Evolutionary conservation across 2,888 invertebrate species (phyloP).

Genomic region (Holacanthella duospinosa): DNA sequence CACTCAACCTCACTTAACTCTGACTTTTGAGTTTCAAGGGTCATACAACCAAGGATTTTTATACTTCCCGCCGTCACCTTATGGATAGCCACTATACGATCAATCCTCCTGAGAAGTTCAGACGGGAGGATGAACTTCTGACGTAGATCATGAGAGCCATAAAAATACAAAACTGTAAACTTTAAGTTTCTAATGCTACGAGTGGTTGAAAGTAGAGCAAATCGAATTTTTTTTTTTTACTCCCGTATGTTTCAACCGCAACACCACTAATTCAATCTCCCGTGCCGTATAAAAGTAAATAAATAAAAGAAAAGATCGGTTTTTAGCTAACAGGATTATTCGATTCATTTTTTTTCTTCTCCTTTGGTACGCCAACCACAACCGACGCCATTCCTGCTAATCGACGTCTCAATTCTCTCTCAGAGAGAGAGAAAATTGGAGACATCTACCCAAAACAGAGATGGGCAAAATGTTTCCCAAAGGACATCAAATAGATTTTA

Average conservation of each 20-base stretch:
- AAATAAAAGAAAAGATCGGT: slow-evolving; percentile 2
- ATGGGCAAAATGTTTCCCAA: too few species aligned
- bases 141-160: neutral
- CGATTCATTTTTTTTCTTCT: neutral
- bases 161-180: neutral
- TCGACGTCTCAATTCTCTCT: neutral
- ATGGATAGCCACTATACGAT: neutral
- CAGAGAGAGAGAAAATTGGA: too few species aligned
- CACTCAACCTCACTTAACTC: neutral
- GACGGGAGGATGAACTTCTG: neutral
- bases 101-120: neutral
- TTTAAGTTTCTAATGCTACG: neutral
- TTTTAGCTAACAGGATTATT: neutral
- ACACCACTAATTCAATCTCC: neutral
- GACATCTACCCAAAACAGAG: too few species aligned
- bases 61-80: too few species aligned
- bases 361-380: neutral
- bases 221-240: neutral
- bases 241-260: neutral
- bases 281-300: neutral
- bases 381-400: neutral
- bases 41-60: too few species aligned
- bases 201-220: neutral
- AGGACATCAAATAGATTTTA: too few species aligned
- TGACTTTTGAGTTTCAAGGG: neutral